A percentile compares a stretch with the other conserved stretches of the same genome.
Evolutionary conservation across 2,113 vertebrate species (phyloP).

Genomic region (Morone chrysops): DNA sequence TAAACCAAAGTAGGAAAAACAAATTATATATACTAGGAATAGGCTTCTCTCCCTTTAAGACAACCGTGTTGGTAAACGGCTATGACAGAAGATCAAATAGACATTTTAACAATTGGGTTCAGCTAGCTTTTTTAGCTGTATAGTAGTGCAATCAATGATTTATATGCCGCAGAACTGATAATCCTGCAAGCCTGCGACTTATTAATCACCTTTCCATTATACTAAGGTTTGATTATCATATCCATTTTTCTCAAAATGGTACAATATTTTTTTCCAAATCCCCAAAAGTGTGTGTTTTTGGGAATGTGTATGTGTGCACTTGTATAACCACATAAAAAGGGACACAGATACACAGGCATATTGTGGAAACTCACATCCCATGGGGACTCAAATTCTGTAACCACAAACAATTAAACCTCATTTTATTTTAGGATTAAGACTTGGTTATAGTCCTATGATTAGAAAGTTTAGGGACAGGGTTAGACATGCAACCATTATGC

Average conservation of each 20-base stretch:
- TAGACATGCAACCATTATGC: background rate
- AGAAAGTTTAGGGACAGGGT: background rate
- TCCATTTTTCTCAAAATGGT: background rate
- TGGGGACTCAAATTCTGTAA: background rate
- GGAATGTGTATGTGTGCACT: too few relatives aligned
- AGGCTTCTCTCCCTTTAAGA: background rate
- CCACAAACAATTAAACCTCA: background rate
- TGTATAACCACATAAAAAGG: too few relatives aligned
- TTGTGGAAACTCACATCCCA: background rate
- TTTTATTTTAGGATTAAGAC: background rate
- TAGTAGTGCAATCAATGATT: constrained; percentile 20
- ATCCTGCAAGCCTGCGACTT: background rate
- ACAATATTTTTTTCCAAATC: background rate
- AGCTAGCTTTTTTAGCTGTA: background rate
- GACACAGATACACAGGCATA: background rate
- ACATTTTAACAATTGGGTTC: background rate
- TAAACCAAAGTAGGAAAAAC: background rate
- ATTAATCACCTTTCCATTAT: constrained; percentile 4
- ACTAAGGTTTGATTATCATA: background rate
- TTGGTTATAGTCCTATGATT: background rate
- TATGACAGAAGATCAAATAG: constrained; percentile 14
- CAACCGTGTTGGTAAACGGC: constrained; percentile 15
- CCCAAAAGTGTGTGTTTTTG: background rate
- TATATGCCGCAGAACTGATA: constrained; percentile 26
- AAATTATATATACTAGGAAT: background rate